A percentile compares a stretch with the other conserved stretches of the same genome.
These are phyloP conservation scores for Noctua janthina DNA, from an alignment of 2,888 invertebrate genomes.

Conservation along the genomic window DNA sequence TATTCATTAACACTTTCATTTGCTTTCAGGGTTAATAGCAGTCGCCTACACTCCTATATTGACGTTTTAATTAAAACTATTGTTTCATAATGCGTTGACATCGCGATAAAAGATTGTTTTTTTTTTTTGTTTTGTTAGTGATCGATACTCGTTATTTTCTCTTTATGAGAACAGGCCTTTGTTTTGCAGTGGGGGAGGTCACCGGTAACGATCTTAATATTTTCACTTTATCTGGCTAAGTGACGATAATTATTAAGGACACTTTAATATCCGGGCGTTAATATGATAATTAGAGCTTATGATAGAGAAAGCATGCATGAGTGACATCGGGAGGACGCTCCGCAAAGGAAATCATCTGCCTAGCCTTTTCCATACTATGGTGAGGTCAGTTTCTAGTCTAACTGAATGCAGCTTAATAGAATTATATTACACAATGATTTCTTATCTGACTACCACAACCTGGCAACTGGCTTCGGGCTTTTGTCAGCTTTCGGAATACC, in stretches of 20 bases:
- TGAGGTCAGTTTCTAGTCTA: too few relatives aligned
- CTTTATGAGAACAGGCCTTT: background rate
- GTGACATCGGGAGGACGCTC: background rate
- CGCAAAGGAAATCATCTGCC: background rate
- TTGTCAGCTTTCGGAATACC: background rate
- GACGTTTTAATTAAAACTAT: slow-evolving; percentile 45
- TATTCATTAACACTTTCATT: slow-evolving; percentile 53
- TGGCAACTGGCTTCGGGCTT: background rate
- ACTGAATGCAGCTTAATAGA: too few relatives aligned
- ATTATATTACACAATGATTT: too few relatives aligned
- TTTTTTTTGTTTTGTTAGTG: slow-evolving; percentile 5
- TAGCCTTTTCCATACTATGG: too few relatives aligned
- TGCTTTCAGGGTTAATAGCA: slow-evolving; percentile 44
- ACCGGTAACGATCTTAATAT: background rate
- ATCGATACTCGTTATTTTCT: background rate
- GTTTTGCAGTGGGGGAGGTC: background rate
- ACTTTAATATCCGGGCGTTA: background rate
- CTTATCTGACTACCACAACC: too few relatives aligned
- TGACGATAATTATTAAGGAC: background rate
- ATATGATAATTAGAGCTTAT: background rate
- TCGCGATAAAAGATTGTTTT: background rate
- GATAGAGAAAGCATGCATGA: background rate
- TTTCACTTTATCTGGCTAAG: background rate
- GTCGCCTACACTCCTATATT: slow-evolving; percentile 47
- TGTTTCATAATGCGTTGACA: slow-evolving; percentile 23